phyloP scores from a whole-genome alignment of 2,888 invertebrate species.

The Ophion ventricosus region DNA sequence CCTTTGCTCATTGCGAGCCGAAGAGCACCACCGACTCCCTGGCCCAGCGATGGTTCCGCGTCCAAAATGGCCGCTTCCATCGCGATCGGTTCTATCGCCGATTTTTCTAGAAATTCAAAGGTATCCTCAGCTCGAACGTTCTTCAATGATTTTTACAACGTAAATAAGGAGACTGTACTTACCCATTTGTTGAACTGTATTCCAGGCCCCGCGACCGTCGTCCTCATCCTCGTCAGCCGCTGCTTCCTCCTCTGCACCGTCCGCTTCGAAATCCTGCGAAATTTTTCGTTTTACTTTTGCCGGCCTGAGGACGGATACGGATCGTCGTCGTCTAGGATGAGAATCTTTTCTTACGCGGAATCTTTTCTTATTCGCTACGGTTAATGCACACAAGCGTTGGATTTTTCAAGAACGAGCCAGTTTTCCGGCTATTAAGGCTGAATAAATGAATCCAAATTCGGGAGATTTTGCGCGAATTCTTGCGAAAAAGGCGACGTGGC shows the following conservation, averaged over 20 bases:
- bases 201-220: constrained; percentile 90
- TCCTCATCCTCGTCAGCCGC: constrained; percentile 80
- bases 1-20: constrained; percentile 96
- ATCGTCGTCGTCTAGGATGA: too few species aligned
- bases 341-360: too few species aligned
- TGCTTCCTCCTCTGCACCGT: constrained; percentile 78
- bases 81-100: constrained; percentile 84
- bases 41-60: constrained; percentile 95
- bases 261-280: constrained; percentile 83
- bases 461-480: too few species aligned
- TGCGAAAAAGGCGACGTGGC: too few species aligned
- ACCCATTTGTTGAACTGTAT: constrained; percentile 89
- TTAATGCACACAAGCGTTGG: too few species aligned
- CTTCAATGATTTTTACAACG: background rate
- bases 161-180: constrained; percentile 60
- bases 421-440: too few species aligned
- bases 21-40: constrained; percentile 96
- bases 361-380: too few species aligned
- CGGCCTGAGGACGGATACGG: too few species aligned
- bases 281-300: background rate
- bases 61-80: constrained; percentile 90
- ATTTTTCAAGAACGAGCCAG: too few species aligned
- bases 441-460: too few species aligned
- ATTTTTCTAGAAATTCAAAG: constrained; percentile 76
- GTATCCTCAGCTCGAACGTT: background rate